phyloP scores from a whole-genome alignment of 2,888 invertebrate species.

The Microplitis deprimator region DNA sequence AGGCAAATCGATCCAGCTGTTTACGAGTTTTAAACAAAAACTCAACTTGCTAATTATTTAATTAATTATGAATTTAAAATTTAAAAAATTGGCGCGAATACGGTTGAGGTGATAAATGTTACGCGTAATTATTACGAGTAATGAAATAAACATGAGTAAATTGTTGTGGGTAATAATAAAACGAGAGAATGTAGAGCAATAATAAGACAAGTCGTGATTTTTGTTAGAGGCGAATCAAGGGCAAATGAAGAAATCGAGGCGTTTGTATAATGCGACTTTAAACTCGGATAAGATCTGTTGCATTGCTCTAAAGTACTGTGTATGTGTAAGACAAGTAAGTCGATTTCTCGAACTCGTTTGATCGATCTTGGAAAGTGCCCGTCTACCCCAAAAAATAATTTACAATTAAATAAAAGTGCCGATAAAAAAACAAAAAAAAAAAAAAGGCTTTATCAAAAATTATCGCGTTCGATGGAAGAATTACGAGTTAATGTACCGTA shows the following conservation, averaged over 20 bases:
- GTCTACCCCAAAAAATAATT: neutral
- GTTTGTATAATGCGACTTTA: slow-evolving; percentile 15
- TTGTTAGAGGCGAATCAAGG: slow-evolving; percentile 23
- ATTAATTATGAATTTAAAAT: no score
- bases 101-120: no score
- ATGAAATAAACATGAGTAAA: neutral
- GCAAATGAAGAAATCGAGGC: slow-evolving; percentile 49
- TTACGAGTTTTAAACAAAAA: no score
- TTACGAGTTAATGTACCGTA: neutral
- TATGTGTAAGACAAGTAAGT: slow-evolving; percentile 20
- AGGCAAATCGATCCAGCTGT: no score
- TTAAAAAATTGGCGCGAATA: no score
- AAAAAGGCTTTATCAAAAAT: slow-evolving; percentile 1
- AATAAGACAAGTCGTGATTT: slow-evolving; percentile 3
- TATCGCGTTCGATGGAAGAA: neutral
- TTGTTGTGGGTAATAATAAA: neutral
- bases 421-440: neutral
- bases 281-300: slow-evolving; percentile 3
- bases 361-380: slow-evolving; percentile 40
- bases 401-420: neutral
- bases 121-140: no score
- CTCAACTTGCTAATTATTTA: no score
- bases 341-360: slow-evolving; percentile 46
- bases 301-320: neutral
- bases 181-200: neutral